These are phyloP conservation scores for Idaea biselata DNA, from an alignment of 2,888 invertebrate species.

Conservation along the genomic window DNA sequence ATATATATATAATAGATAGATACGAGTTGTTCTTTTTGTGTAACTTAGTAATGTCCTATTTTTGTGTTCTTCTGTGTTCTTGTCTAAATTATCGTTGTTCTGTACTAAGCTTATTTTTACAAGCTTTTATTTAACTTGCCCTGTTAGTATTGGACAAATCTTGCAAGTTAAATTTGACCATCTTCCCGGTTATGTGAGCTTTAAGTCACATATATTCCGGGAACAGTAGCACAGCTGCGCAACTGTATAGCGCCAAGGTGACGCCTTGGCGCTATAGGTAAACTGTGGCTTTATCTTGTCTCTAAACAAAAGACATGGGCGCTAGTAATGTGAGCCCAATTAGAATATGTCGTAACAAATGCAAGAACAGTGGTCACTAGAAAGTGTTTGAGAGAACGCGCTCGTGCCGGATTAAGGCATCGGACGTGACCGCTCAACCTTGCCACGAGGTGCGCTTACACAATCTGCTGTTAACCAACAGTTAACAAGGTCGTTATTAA, in stretches of 20 bases:
- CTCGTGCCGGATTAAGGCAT: constrained; percentile 46
- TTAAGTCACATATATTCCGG: too few relatives aligned
- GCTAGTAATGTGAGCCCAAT: constrained; percentile 30
- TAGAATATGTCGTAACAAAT: constrained; percentile 38
- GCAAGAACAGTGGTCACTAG: constrained; percentile 43
- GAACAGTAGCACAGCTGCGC: too few relatives aligned
- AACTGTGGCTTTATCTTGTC: neutral
- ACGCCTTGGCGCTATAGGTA: too few relatives aligned
- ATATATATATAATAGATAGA: too few relatives aligned
- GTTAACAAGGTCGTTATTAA: constrained; percentile 38
- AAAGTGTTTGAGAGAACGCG: constrained; percentile 45
- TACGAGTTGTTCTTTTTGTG: too few relatives aligned
- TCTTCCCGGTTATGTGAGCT: too few relatives aligned
- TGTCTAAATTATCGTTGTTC: constrained; percentile 5
- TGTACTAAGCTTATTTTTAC: constrained; percentile 4
- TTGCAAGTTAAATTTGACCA: too few relatives aligned
- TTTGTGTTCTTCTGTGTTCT: too few relatives aligned
- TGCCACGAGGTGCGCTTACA: constrained; percentile 39
- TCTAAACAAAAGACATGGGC: constrained; percentile 6
- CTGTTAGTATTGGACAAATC: too few relatives aligned
- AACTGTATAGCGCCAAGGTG: too few relatives aligned
- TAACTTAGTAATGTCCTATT: too few relatives aligned
- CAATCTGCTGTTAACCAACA: constrained; percentile 41
- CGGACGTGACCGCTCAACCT: constrained; percentile 34
- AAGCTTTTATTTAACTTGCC: too few relatives aligned